Base-by-base conservation (phyloP, 2,888 invertebrate species). In the Sceliomorpha sp. region DNA sequence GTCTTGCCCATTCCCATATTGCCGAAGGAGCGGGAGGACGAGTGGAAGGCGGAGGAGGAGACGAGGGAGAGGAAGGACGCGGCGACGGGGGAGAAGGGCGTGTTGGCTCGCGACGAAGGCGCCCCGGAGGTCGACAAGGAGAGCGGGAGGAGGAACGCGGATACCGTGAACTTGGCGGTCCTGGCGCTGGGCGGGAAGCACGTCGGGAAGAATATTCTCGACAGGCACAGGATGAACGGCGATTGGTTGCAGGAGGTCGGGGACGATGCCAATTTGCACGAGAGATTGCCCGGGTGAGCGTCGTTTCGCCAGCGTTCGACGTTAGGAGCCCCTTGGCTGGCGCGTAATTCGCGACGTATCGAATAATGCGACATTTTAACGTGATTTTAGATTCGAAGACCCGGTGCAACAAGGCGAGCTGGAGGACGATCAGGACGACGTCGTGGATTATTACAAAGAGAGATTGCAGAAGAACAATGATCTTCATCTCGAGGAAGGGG, bases 241-340 rank as follows among this genome's bases (percentile, higher is more conserved):
- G 66, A 40, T 2, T 85, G 86, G 5, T 77, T 87, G 24, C 88
- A 88, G 34, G 88, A 88, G 68, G 76, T 88, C 31, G 88, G 88
- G 1, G 88, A 88, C 5, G 85, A 83, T 47, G 78, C 77, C 1
- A 85, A 85, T 76, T 79, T 83, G 36, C 70, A 81, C 9, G 84
- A 76, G 36, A 81, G 80, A 66, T 66, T 82, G 13, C 72, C 78
- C 27, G 83, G 79, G 86, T 85, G 44, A 74, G 75, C 63, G 27
- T 42, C 26, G 13, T 20, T 27, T 29, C 8, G 24, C 7, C 7
- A 24, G 24, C 20, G 7, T 24, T 24, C 4, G 3, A 24, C 24
- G 24, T 24, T 24, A 5, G 7, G 24, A 24, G 7, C n/a, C n/a
- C n/a, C n/a, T n/a, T n/a, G n/a, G n/a, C n/a, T n/a, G n/a, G n/a